Percentiles rank a stretch among this genome's conserved stretches.
Conservation (phyloP, 1,140 invertebrate species). For the Oryzaephilus surinamensis region DNA sequence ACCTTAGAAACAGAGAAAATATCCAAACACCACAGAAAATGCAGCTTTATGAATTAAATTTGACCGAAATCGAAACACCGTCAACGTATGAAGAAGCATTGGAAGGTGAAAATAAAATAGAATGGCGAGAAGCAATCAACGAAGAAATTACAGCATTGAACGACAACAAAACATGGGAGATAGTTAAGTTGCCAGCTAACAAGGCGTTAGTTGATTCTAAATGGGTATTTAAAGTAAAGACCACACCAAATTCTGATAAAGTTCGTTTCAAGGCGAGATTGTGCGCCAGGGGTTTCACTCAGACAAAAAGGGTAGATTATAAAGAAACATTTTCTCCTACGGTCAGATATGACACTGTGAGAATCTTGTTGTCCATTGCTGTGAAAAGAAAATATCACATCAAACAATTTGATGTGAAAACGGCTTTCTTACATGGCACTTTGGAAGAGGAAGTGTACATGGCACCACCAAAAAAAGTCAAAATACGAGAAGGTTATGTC, state of each 20-base stretch:
- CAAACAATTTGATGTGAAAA: no score
- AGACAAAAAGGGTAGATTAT: constrained; percentile 26
- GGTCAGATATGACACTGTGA: constrained; percentile 14
- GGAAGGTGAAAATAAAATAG: neutral
- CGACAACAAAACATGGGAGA: constrained; percentile 24
- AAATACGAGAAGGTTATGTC: constrained; percentile 16
- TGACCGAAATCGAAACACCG: constrained; percentile 9
- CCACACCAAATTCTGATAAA: constrained; percentile 18
- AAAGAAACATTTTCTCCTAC: constrained; percentile 14
- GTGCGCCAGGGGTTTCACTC: constrained; percentile 36
- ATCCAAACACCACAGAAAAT: constrained; percentile 1
- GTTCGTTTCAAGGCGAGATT: constrained; percentile 35
- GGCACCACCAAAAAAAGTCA: constrained; percentile 32
- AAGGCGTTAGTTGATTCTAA: constrained; percentile 24
- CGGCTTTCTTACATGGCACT: no score
- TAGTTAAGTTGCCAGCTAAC: constrained; percentile 23
- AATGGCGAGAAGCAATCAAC: constrained; percentile 23
- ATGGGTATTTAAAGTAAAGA: constrained; percentile 35
- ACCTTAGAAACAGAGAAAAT: constrained; percentile 10
- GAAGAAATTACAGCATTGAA: constrained; percentile 26
- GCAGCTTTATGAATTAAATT: constrained; percentile 8
- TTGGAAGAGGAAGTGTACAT: constrained; percentile 37
- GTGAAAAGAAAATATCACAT: constrained; percentile 8
- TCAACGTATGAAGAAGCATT: constrained; percentile 13
- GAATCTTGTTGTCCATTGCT: constrained; percentile 15